Evolutionary conservation across 2,888 invertebrate genomes (phyloP), one percentile per base, ranked within the genome.

Genomic region (Oeneis ivallda): DNA sequence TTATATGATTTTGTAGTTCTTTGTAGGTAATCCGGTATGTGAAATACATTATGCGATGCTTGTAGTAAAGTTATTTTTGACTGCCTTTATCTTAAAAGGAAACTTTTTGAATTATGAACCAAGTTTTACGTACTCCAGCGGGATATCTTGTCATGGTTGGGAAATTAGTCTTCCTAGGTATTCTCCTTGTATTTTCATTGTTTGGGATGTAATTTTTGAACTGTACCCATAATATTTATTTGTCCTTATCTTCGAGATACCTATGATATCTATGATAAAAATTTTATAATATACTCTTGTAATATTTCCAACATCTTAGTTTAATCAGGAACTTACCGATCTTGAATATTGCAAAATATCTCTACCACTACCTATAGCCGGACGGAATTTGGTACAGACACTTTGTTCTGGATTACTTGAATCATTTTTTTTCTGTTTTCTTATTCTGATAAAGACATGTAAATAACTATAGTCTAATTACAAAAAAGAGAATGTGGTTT

Each of bases 91-190:
- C 58, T 58, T 45, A 5, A 34, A 58, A 58, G 34, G 45, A 45
- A 58, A 58, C 45, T 47, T 58, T 45, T 45, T 58, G 58, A 45
- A 47, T 58, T 58, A 47, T 58, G 58, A 32, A 17, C 34, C 34
- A 34, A 47, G 34, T 47, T 57, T 45, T n/a, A 57, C 43, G 41
- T 43, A 53, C 56, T 43, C 56, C 19, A 26, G 56, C 8, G 11
- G 52, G 52, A 53, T 53, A 34, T 34, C 52, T 52, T 52, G n/a
- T 34, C 17, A 47, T 47, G 10, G 17, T 17, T 47, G 9, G 3
- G 17, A 34, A 34, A 53, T 53, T 37, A 53, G 37, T 37, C 15
- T 53, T 53, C 34, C 53, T 15, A n/a, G 45, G 45, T 8, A 26
- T 10, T n/a, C 49, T 26, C 5, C 6, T 0, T 50, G 3, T n/a